These are phyloP conservation scores for Drosophila serrata DNA, from an alignment of 1,140 invertebrate genomes.

Conservation along the genomic window DNA sequence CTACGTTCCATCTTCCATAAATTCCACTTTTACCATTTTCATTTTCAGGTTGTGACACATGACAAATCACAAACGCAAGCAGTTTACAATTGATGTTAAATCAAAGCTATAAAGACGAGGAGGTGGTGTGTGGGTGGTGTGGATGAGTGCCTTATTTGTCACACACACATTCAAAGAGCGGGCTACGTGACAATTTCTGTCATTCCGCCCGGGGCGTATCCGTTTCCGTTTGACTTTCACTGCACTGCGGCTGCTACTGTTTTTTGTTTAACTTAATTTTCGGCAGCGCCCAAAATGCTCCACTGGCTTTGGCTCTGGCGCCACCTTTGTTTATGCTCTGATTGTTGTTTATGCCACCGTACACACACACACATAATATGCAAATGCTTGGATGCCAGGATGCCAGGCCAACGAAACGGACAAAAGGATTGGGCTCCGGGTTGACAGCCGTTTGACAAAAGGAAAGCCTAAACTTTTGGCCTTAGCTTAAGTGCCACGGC, in stretches of 20 bases:
- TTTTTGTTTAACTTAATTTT: conserved; percentile 66
- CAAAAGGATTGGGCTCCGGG: conserved; percentile 57
- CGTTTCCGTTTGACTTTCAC: conserved; percentile 63
- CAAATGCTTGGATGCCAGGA: conserved; percentile 32
- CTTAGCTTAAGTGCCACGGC: conserved; percentile 48
- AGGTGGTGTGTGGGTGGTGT: conserved; percentile 4
- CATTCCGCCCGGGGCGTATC: conserved; percentile 63
- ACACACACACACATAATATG: conserved; percentile 39
- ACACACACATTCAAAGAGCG: conserved; percentile 40
- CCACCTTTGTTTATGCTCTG: conserved; percentile 58
- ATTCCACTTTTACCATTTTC: conserved; percentile 4
- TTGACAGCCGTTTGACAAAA: conserved; percentile 60
- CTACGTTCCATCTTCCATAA: neutral
- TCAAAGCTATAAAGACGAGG: conserved; percentile 64
- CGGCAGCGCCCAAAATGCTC: conserved; percentile 38
- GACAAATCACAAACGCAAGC: conserved; percentile 64
- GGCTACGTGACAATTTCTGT: conserved; percentile 63
- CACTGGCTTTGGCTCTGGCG: conserved; percentile 41
- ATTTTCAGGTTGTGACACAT: conserved; percentile 54
- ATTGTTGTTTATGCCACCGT: conserved; percentile 61
- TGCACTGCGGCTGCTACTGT: conserved; percentile 39
- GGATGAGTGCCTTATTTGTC: conserved; percentile 40
- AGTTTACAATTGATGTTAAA: conserved; percentile 72
- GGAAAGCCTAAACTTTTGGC: conserved; percentile 51
- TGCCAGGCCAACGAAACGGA: conserved; percentile 38